phyloP scores from a whole-genome alignment of 2,888 invertebrate genomes.

The Parnassius smintheus region DNA sequence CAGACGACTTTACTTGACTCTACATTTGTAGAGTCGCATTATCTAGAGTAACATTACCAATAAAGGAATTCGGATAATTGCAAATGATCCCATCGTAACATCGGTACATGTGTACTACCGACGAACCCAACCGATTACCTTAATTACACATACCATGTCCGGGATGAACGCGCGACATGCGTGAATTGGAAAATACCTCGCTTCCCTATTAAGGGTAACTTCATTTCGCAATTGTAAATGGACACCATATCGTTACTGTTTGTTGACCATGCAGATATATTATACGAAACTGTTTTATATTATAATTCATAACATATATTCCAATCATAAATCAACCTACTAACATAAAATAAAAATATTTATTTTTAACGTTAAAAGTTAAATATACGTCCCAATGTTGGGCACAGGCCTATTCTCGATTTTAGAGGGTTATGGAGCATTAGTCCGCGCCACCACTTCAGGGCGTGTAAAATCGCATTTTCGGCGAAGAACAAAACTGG shows the following conservation, averaged over 20 bases:
- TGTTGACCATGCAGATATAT: too few species aligned
- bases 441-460: too few species aligned
- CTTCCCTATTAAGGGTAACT: slow-evolving; percentile 24
- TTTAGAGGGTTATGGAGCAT: too few species aligned
- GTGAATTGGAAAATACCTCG: slow-evolving; percentile 25
- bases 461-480: too few species aligned
- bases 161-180: slow-evolving; percentile 10
- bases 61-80: slow-evolving; percentile 9
- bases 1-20: background rate
- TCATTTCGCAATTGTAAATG: background rate
- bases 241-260: too few species aligned
- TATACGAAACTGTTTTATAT: slow-evolving; percentile 1
- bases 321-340: too few species aligned
- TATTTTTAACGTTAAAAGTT: too few species aligned
- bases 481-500: too few species aligned
- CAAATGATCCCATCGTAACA: slow-evolving; percentile 14
- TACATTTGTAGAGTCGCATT: background rate
- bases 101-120: slow-evolving; percentile 8
- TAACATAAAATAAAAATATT: too few species aligned
- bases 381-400: too few species aligned
- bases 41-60: background rate
- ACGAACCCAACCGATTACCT: slow-evolving; percentile 26
- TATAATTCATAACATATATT: background rate
- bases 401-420: too few species aligned
- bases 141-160: slow-evolving; percentile 24